Evolutionary conservation across 2,797 vertebrate genomes (phyloP).

Genomic region (Micrastur ruficollis): DNA sequence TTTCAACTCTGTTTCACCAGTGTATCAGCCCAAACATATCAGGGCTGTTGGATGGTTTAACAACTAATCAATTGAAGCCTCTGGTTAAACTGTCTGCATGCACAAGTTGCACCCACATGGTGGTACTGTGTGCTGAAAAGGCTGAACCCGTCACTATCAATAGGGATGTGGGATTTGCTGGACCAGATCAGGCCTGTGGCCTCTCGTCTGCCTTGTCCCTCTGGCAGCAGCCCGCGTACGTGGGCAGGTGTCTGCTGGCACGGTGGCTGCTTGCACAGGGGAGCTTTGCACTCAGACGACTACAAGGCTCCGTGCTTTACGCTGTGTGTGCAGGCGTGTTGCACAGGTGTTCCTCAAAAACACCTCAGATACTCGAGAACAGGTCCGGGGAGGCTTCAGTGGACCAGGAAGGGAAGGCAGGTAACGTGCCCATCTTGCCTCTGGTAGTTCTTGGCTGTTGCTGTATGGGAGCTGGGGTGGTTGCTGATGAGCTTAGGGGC

Average conservation of each 20-base stretch:
- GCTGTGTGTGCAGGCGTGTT: fast-evolving
- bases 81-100: slow-evolving; percentile 57
- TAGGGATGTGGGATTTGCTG: background rate
- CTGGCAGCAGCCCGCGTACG: background rate
- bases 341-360: background rate
- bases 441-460: background rate
- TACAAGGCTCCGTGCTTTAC: background rate
- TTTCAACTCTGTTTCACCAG: slow-evolving; percentile 66
- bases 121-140: background rate
- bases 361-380: background rate
- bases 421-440: background rate
- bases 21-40: slow-evolving; percentile 68
- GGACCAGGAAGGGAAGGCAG: background rate
- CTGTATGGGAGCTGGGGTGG: background rate
- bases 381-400: background rate
- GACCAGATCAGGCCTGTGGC: background rate
- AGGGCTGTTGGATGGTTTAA: slow-evolving; percentile 67
- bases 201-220: background rate
- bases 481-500: background rate
- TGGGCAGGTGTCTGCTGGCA: background rate
- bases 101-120: slow-evolving; percentile 18
- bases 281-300: fast-evolving
- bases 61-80: slow-evolving; percentile 71
- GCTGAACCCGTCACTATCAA: background rate
- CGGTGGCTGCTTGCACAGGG: fast-evolving